These are phyloP conservation scores for Megalops atlanticus DNA, from an alignment of 2,113 vertebrate genomes.

Conservation along the genomic window DNA sequence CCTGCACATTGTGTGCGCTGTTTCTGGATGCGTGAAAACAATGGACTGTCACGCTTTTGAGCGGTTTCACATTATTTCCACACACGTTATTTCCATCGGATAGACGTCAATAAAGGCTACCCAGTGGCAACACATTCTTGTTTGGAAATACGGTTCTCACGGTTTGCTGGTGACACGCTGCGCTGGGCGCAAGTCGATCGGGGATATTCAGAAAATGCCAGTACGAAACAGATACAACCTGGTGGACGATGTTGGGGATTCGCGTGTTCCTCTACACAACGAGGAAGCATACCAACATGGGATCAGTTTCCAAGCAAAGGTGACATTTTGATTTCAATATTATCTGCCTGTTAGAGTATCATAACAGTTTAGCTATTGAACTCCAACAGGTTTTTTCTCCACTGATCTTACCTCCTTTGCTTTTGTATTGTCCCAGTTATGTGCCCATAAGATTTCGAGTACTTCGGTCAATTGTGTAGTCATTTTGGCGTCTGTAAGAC, in stretches of 20 bases:
- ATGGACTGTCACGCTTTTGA: conserved; percentile 48
- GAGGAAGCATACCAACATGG: conserved; percentile 90
- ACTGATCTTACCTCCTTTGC: too few relatives aligned
- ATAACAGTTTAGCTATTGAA: too few relatives aligned
- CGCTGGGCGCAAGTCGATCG: not conserved
- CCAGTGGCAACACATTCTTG: not conserved
- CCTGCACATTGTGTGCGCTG: conserved; percentile 36
- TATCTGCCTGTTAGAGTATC: too few relatives aligned
- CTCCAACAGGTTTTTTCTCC: too few relatives aligned
- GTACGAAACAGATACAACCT: conserved; percentile 87
- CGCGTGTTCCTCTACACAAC: conserved; percentile 84
- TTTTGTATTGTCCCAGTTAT: too few relatives aligned
- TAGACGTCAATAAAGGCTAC: conserved; percentile 23
- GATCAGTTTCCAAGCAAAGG: conserved; percentile 89
- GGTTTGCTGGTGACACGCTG: conserved; percentile 9
- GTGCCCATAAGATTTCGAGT: too few relatives aligned
- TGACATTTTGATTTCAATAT: conserved; percentile 56
- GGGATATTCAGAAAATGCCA: conserved; percentile 66
- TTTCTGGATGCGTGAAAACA: conserved; percentile 29
- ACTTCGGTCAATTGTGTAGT: too few relatives aligned
- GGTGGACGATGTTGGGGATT: conserved; percentile 87
- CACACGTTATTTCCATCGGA: conserved; percentile 28
- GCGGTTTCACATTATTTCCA: conserved; percentile 21
- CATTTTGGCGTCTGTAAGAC: too few relatives aligned
- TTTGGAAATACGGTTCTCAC: conserved; percentile 24